Percentiles rank a stretch among this genome's conserved stretches.
Evolutionary conservation across 2,113 vertebrate genomes (phyloP).

Genomic region (Falco punctatus): DNA sequence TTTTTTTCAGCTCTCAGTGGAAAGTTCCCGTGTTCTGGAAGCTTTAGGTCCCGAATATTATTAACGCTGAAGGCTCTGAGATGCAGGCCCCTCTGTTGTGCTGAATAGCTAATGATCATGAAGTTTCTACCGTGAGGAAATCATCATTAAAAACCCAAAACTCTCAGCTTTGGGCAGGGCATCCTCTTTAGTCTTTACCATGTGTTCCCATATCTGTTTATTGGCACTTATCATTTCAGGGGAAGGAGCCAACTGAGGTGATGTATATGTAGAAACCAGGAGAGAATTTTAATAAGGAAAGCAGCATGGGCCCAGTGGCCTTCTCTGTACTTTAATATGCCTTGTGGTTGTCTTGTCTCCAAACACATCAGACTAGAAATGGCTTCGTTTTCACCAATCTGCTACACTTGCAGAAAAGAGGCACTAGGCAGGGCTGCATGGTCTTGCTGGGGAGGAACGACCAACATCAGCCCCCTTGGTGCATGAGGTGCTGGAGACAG

Average conservation of each 20-base stretch:
- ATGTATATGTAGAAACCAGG: not conserved
- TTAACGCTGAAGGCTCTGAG: not conserved
- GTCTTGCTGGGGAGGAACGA: not conserved
- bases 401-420: not conserved
- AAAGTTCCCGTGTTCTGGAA: not conserved
- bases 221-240: not conserved
- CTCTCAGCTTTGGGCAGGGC: not conserved
- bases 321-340: conserved; percentile 4
- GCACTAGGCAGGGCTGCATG: not conserved
- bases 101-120: not conserved
- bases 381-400: not conserved
- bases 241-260: not conserved
- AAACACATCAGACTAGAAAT: not conserved
- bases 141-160: not conserved
- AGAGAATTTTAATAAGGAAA: conserved; percentile 37
- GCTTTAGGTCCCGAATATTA: not conserved
- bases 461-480: accelerated
- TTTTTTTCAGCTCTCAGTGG: not conserved
- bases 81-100: not conserved
- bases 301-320: not conserved
- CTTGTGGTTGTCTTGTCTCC: not conserved
- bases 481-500: not conserved
- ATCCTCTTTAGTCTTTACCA: not conserved
- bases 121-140: not conserved
- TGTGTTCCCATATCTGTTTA: not conserved